Conservation (phyloP, 2,113 vertebrate species). For the Tachuris rubrigastra region DNA sequence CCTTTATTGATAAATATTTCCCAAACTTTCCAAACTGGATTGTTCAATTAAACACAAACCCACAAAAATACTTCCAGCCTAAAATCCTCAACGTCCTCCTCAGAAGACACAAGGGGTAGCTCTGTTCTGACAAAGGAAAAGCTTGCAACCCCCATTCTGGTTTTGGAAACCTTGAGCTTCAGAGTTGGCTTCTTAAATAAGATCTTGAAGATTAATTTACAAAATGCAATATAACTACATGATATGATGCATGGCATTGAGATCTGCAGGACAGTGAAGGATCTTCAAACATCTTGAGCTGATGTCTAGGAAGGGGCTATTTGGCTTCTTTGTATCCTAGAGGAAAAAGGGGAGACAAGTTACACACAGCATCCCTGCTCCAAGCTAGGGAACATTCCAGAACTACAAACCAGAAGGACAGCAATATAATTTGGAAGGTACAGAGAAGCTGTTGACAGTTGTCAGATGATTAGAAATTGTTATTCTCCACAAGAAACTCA, state of each 20-base stretch:
- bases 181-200: conserved; percentile 63
- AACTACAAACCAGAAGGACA: background rate
- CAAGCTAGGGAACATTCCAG: background rate
- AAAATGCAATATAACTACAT: conserved; percentile 72
- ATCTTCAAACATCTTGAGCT: conserved; percentile 68
- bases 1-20: conserved; percentile 78
- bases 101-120: conserved; percentile 47
- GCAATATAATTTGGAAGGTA: background rate
- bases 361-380: background rate
- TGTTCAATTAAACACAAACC: conserved; percentile 75
- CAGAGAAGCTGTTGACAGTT: background rate
- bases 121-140: conserved; percentile 51
- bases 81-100: conserved; percentile 25
- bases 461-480: background rate
- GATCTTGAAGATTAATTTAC: conserved; percentile 67
- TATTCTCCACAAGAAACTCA: background rate
- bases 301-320: conserved; percentile 62
- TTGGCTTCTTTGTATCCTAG: conserved; percentile 76
- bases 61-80: conserved; percentile 64
- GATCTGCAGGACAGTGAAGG: conserved; percentile 65
- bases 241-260: conserved; percentile 53
- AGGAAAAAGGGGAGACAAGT: background rate
- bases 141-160: conserved; percentile 55
- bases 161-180: conserved; percentile 67
- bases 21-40: conserved; percentile 64